Base-by-base conservation (phyloP, 2,113 vertebrate species). In the Carassius auratus region DNA sequence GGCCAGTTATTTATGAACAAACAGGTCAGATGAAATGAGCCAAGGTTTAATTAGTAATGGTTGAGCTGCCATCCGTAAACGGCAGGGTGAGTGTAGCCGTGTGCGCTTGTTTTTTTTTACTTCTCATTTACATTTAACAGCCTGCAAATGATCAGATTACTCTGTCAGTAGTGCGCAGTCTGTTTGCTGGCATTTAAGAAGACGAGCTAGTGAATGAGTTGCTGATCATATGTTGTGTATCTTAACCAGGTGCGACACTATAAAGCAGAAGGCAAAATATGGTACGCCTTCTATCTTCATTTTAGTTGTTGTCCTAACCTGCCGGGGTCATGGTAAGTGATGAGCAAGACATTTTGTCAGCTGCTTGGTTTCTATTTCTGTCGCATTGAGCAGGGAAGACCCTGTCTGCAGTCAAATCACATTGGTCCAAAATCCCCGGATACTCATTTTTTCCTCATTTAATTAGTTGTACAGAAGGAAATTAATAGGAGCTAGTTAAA, bases 11-110 rank as follows among this genome's bases (percentile, higher is more conserved):
- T 92, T 88, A 86, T 89, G 82, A 80, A 71, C 86, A 91, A 82
- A 83, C 85, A 33, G 88, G 87, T n/a, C 66, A 84, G 83, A 84
- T 85, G 26, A 1, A 82, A 84, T 57, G 19, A 90, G 66, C 59
- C 61, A 86, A 5, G 87, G 77, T 83, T 89, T 85, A 83, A 84
- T 90, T 89, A 84, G 83, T 83, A 85, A 71, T 85, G 85, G 78
- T 36, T 92, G 85, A 87, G 91, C 91, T 91, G 86, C 84, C 88
- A 89, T 85, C 71, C 76, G 52, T 81, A 79, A 66, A 86, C 66
- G 30, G 66, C 71, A 50, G 62, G 23, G 48, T 81, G 55, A 5
- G 82, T 68, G 76, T 86, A 62, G 84, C 17, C 75, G 38, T 81
- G 87, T 48, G 23, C 7, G 12, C 21, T n/a, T 61, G n/a, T 26